Percentiles rank a stretch among this genome's conserved stretches.
Evolutionary conservation across 1,140 invertebrate genomes (phyloP).

Genomic region (Drosophila setifemur): DNA sequence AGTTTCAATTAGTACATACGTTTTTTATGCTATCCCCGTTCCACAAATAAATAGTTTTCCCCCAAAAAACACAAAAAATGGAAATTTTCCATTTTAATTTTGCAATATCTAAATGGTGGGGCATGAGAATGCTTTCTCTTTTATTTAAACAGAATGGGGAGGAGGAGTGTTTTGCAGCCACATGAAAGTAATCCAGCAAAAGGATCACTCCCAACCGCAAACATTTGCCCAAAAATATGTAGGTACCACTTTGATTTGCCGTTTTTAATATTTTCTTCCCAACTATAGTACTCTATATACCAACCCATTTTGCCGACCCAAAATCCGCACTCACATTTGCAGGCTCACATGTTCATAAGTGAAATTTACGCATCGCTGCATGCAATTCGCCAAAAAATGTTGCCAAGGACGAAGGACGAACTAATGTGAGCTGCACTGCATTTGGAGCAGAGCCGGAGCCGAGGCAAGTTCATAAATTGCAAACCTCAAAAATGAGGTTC

Average conservation of each 20-base stretch:
- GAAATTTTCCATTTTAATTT: conserved; percentile 27
- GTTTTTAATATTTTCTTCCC: conserved; percentile 68
- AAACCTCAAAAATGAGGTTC: conserved; percentile 39
- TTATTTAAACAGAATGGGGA: conserved; percentile 13
- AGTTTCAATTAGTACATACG: conserved; percentile 67
- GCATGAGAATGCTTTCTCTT: conserved; percentile 4
- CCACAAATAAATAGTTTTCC: background rate
- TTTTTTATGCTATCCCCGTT: background rate
- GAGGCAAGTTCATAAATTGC: conserved; percentile 60
- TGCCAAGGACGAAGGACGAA: conserved; percentile 48
- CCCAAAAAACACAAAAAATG: background rate
- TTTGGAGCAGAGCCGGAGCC: no score
- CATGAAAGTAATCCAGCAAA: conserved; percentile 71
- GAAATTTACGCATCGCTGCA: conserved; percentile 75
- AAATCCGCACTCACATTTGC: conserved; percentile 6
- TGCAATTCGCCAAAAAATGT: conserved; percentile 75
- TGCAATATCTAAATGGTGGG: conserved; percentile 4
- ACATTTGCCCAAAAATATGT: conserved; percentile 69
- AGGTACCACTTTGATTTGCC: conserved; percentile 70
- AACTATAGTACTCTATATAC: background rate
- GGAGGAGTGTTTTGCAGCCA: conserved; percentile 40
- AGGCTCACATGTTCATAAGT: conserved; percentile 45
- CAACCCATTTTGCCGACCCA: background rate
- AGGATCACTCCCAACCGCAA: conserved; percentile 61
- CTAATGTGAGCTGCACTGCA: conserved; percentile 53